A percentile compares a stretch with the other conserved stretches of the same genome.
These are phyloP conservation scores for Bombyx huttoni DNA, from an alignment of 2,888 invertebrate species.

Conservation along the genomic window DNA sequence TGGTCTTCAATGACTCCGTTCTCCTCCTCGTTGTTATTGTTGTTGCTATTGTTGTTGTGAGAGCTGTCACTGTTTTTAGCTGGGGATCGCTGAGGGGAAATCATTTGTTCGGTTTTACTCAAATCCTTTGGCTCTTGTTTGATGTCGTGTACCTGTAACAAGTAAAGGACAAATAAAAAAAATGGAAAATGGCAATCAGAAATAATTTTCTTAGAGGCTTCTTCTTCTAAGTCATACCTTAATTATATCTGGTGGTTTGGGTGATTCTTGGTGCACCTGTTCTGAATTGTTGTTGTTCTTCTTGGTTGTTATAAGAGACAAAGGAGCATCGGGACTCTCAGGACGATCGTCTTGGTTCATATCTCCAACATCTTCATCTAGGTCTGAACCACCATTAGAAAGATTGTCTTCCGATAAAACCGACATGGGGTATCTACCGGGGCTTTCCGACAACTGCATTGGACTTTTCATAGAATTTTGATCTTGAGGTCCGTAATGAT, in stretches of 20 bases:
- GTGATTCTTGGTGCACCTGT: conserved; percentile 61
- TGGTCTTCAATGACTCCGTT: conserved; percentile 63
- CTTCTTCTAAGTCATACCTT: conserved; percentile 35
- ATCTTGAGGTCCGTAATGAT: conserved; percentile 72
- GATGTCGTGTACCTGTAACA: conserved; percentile 62
- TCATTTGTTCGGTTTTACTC: conserved; percentile 43
- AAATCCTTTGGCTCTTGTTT: conserved; percentile 69
- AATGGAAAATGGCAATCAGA: neutral
- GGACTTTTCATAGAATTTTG: conserved; percentile 76
- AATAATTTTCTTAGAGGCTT: neutral
- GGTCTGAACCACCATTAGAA: conserved; percentile 77
- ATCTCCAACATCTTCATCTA: conserved; percentile 77
- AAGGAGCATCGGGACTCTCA: conserved; percentile 77
- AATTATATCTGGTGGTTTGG: conserved; percentile 66
- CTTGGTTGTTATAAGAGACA: conserved; percentile 78
- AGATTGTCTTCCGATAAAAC: conserved; percentile 77
- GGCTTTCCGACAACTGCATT: conserved; percentile 66
- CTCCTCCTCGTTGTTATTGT: conserved; percentile 48
- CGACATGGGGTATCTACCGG: conserved; percentile 74
- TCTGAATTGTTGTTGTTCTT: conserved; percentile 65
- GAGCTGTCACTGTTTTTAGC: conserved; percentile 71
- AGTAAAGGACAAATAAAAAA: conserved; percentile 1
- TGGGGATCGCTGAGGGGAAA: conserved; percentile 66
- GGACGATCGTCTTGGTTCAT: conserved; percentile 70
- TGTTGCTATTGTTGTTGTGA: conserved; percentile 54